Conservation (phyloP, 2,113 vertebrate species). For the Malurus cyaneus region DNA sequence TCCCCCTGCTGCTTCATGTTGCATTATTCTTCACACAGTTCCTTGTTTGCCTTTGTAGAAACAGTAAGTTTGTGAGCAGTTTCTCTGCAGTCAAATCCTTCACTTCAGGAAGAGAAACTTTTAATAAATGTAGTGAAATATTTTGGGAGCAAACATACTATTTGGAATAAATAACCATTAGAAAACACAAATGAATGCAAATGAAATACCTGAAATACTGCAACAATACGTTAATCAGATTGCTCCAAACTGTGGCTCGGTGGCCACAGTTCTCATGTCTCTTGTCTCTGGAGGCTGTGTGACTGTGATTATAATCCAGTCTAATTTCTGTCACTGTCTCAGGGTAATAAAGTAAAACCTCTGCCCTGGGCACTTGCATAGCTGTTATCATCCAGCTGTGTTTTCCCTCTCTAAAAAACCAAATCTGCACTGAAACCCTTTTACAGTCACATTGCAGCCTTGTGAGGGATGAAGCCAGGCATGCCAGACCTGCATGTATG, state of each 20-base stretch:
- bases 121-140: not conserved
- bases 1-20: not conserved
- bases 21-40: not conserved
- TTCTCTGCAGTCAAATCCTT: not conserved
- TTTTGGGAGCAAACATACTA: not conserved
- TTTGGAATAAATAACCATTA: not conserved
- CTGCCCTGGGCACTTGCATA: not conserved
- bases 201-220: not conserved
- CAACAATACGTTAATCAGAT: not conserved
- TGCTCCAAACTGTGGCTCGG: not conserved
- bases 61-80: not conserved
- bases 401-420: not conserved
- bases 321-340: not conserved
- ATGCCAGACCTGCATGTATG: accelerated
- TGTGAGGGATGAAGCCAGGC: not conserved
- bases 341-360: not conserved
- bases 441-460: not conserved
- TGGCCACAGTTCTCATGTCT: not conserved
- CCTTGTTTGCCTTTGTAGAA: not conserved
- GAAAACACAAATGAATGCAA: not conserved
- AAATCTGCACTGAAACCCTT: not conserved
- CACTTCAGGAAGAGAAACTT: not conserved
- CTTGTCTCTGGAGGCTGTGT: not conserved
- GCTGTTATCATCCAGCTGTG: not conserved
- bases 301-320: not conserved